Percentiles rank a stretch among this genome's conserved stretches.
phyloP scores from a whole-genome alignment of 2,113 vertebrate genomes.

The Oreochromis spilurus region DNA sequence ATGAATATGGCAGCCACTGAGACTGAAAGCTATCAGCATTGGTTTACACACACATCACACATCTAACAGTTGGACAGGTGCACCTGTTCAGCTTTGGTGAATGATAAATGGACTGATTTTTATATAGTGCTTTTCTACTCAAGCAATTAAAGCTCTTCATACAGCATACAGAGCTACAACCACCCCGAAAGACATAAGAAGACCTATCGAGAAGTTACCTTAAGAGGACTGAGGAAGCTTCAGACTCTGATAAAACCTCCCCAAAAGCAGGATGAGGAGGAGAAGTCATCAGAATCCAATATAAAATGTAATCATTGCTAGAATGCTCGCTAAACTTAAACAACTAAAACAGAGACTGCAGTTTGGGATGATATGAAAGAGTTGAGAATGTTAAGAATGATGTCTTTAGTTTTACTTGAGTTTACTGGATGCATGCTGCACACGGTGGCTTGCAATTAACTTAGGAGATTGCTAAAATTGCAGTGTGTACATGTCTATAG shows the following conservation, averaged over 20 bases:
- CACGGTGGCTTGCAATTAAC: background rate
- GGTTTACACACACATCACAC: background rate
- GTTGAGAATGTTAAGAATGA: background rate
- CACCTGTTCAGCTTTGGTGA: background rate
- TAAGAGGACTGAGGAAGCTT: background rate
- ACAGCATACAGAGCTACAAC: background rate
- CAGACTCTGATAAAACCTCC: background rate
- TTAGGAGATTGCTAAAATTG: background rate
- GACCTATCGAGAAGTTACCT: background rate
- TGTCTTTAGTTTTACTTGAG: background rate
- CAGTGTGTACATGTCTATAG: background rate
- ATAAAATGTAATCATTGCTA: background rate
- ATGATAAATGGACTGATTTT: background rate
- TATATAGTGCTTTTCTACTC: background rate
- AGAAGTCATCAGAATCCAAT: background rate
- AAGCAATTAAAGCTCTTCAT: background rate
- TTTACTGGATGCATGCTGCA: background rate
- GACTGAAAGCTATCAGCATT: background rate
- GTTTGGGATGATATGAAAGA: background rate
- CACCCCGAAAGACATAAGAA: background rate
- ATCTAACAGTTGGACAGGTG: background rate
- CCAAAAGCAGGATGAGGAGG: background rate
- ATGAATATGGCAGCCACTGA: background rate
- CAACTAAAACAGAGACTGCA: too few species aligned
- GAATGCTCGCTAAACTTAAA: background rate